Conservation (phyloP, 2,888 invertebrate species). For the Zygogramma bicolorata region DNA sequence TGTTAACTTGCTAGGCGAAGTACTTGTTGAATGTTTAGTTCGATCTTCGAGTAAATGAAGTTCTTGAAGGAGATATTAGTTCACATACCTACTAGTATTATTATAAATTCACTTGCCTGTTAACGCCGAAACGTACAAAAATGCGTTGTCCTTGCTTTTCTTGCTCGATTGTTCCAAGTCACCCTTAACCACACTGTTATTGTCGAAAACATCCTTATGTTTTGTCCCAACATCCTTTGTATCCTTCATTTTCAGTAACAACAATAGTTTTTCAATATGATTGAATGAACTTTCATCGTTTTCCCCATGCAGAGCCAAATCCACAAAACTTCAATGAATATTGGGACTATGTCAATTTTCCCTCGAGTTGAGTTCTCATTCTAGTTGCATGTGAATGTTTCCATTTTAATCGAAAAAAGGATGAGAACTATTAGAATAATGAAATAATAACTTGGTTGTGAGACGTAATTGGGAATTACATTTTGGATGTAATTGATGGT, state of each 20-base stretch:
- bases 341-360: not conserved
- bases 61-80: not conserved
- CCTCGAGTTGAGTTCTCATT: not conserved
- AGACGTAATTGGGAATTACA: not conserved
- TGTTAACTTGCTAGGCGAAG: too few species aligned
- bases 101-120: constrained; percentile 42
- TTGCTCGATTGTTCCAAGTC: constrained; percentile 28
- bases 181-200: constrained; percentile 21
- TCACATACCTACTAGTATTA: not conserved
- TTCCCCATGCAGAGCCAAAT: not conserved
- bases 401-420: not conserved
- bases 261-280: not conserved
- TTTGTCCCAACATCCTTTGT: not conserved
- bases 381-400: not conserved
- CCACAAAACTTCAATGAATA: not conserved
- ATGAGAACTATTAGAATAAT: not conserved
- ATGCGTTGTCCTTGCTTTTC: constrained; percentile 21
- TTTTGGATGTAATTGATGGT: not conserved
- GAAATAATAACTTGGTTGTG: not conserved
- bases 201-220: constrained; percentile 35
- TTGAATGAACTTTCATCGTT: not conserved
- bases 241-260: not conserved
- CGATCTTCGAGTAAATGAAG: too few species aligned
- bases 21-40: too few species aligned
- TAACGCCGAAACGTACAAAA: constrained; percentile 44